Evolutionary conservation across 1,140 invertebrate genomes (phyloP).

Genomic region (Lineus longissimus): DNA sequence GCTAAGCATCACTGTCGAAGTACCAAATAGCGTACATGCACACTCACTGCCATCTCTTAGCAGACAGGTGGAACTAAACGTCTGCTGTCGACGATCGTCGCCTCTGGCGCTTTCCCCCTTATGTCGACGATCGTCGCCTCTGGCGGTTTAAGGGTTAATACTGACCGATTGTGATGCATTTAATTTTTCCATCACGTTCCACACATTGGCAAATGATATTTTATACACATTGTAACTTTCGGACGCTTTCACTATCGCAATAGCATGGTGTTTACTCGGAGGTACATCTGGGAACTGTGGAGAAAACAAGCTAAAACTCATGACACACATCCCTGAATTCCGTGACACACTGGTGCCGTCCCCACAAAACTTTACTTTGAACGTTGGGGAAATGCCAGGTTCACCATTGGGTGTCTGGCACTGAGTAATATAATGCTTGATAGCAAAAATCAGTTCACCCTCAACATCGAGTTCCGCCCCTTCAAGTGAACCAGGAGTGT

Average conservation of each 20-base stretch:
- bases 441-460: background rate
- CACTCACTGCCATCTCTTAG: no score
- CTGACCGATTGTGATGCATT: background rate
- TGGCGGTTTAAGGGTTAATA: no score
- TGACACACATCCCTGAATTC: background rate
- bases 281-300: no score
- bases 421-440: background rate
- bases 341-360: conserved; percentile 1
- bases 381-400: background rate
- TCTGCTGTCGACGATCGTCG: no score
- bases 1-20: no score
- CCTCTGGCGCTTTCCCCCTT: no score
- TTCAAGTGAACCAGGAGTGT: background rate
- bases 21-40: no score
- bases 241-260: background rate
- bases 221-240: conserved; percentile 6
- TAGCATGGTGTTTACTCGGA: background rate
- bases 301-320: no score
- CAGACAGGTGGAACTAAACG: no score
- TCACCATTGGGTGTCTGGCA: background rate
- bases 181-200: background rate
- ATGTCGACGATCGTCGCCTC: no score
- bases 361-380: background rate
- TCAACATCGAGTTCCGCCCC: conserved; percentile 1
- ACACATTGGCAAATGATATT: conserved; percentile 3